A percentile compares a stretch with the other conserved stretches of the same genome.
phyloP scores from a whole-genome alignment of 2,888 invertebrate genomes.

The Creontiades dilutus region DNA sequence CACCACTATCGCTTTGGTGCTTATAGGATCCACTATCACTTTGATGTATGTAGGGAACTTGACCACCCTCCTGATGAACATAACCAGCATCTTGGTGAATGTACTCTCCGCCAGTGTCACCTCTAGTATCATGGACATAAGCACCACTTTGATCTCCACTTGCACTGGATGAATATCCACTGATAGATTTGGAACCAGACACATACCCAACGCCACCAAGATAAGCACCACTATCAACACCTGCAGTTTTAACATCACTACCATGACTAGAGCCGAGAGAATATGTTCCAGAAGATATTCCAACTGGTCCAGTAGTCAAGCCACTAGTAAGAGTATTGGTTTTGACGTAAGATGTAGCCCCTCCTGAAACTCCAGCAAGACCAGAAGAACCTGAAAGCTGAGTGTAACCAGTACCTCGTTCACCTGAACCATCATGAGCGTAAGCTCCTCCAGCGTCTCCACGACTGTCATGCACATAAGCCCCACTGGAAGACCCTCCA shows the following conservation, averaged over 20 bases:
- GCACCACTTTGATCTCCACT: constrained; percentile 59
- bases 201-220: constrained; percentile 35
- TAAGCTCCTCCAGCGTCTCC: constrained; percentile 67
- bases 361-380: constrained; percentile 25
- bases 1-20: constrained; percentile 43
- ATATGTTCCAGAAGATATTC: constrained; percentile 45
- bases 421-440: constrained; percentile 57
- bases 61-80: constrained; percentile 71
- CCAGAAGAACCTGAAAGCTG: constrained; percentile 49
- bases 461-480: constrained; percentile 58
- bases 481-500: constrained; percentile 60
- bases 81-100: constrained; percentile 67
- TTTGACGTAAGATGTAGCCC: constrained; percentile 39
- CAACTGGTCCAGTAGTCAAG: constrained; percentile 41
- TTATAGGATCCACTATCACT: constrained; percentile 52
- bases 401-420: constrained; percentile 47
- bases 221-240: constrained; percentile 62
- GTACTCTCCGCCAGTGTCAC: constrained; percentile 67
- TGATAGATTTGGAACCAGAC: constrained; percentile 46
- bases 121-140: constrained; percentile 72
- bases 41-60: constrained; percentile 70
- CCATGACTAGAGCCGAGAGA: constrained; percentile 17
- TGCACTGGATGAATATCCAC: background rate
- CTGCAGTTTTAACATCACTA: constrained; percentile 56
- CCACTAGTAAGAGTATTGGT: background rate